Base-by-base conservation (phyloP, 2,797 vertebrate species). In the Delichon dasypus region DNA sequence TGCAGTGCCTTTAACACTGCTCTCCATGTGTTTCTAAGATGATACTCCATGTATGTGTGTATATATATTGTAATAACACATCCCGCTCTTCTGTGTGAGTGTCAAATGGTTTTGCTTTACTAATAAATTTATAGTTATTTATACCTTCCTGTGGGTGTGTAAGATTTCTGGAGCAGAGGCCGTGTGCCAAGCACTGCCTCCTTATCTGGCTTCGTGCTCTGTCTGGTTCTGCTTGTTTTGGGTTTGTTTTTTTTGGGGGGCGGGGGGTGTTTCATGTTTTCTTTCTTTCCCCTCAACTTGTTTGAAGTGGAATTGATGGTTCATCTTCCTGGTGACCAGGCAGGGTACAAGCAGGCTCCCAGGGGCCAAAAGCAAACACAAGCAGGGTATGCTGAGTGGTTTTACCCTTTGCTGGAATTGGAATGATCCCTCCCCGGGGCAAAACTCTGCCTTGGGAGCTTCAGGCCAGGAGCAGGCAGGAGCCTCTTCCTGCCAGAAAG, bases 111-210 rank as follows among this genome's bases (percentile, higher is more conserved):
- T 95, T 96, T 94, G 94, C 96, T 96, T 96, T 96, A 96, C 95
- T 96, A 96, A 96, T 96, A 95, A 96, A 96, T 96, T 96, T 96
- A 94, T 96, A 96, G 95, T 96, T 96, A 94, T 96, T 96, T 96
- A 95, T 96, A 96, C 73, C 64, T 95, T 86, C 47, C 77, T 76
- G 93, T 94, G 95, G 48, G 14, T 50, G 48, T 54, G 68, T 95
- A 17, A 88, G 76, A 47, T 94, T 94, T 86, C 76, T 96, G 77
- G 58, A 84, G 58, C 0, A 0, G 62, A 53, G 81, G 50, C 71
- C 4, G 3, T 22, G 30, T 75, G 45, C 74, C 4, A 11, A 30
- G 26, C 48, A 3, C 55, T 1, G 1, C 81, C 64, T 86, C 36
- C n/a, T 60, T 17, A 14, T 66, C 65, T 89, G 13, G 64, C 73